Evolutionary conservation across 2,888 invertebrate species (phyloP), one percentile per base, ranked within the genome.

Genomic region (Blomia tropicalis): DNA sequence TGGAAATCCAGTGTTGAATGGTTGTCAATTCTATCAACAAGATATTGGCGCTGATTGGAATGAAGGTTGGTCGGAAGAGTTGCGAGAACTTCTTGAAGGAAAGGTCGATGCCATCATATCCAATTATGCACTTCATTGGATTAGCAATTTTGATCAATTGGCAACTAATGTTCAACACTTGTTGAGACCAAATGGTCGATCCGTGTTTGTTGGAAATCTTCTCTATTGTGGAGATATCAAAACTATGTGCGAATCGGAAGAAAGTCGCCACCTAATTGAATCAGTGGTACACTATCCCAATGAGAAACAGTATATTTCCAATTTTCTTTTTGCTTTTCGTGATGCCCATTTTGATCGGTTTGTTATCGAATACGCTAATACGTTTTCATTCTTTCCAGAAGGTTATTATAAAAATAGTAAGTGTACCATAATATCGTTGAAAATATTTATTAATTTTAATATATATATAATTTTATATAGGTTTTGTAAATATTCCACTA

Each of bases 101-200:
- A 62, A 58, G 30, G 62, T 62, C 1, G 56, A 56, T 1, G 43
- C 51, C 5, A 62, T 62, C n/a, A 58, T 58, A n/a, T 36, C 62
- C n/a, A 62, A 62, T 30, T 62, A 62, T 47, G 47, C 62, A 17
- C 29, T 62, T 4, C 62, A 62, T 36, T 62, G 62, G 62, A 19
- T 62, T 11, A 5, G 22, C 19, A 25, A 58, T 23, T 31, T 41
- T 23, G 43, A 58, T 30, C 27, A 17, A 17, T 32, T 56, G 2
- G 56, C 62, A n/a, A 23, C 29, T 11, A 62, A 58, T 43, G 19
- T 58, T 27, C 11, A 22, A 23, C 41, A 58, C 22, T 30, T 62
- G 1, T 47, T 62, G 25, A 43, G 58, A 31, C 19, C 22, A n/a
- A 43, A 32, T 17, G 62, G 62, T 3, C 17, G 51, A 4, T 19